Base-by-base conservation (phyloP, 2,113 vertebrate species). In the Tyto alba region DNA sequence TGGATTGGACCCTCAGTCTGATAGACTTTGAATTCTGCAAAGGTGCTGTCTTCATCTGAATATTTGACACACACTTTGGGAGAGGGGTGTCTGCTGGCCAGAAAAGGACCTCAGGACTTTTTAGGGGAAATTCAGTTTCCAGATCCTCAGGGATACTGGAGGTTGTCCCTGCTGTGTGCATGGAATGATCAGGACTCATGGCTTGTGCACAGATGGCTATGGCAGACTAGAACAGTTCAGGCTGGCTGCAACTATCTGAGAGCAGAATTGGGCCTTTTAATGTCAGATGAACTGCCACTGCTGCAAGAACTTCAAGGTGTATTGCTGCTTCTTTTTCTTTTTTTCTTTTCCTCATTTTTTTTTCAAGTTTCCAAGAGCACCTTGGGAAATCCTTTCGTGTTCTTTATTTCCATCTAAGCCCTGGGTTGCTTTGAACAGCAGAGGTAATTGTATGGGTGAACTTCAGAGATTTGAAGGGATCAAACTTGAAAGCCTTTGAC, bases 401-500 rank as follows among this genome's bases (percentile, higher is more conserved):
- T 96, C 84, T 96, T 96, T 97, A 89, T 96, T 96, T 87, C 96
- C 63, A 93, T 83, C 91, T 97, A 96, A 96, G 95, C 94, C 94
- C 81, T 82, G 77, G n/a, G 81, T 88, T 96, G 89, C 96, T 96
- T 97, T 97, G 96, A 96, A 97, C 94, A 94, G 77, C 71, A 73
- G 77, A 94, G 77, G 89, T 95, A 96, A 96, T 96, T 97, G 96
- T 97, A 93, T 0, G 23, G 77, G 91, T 95, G 95, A 96, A 95
- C 89, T 96, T 95, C 91, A 95, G 92, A 97, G 96, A 96, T 96
- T 96, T 96, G 95, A 94, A 96, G 94, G 94, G 95, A 97, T 97
- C 96, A 96, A 85, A 96, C 96, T 96, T 96, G 96, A 97, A 97
- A 97, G 96, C 84, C 66, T 96, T 89, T 82, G 94, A 45, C 80